These are phyloP conservation scores for Phytoseiulus persimilis DNA, from an alignment of 2,888 invertebrate species.

Conservation along the genomic window DNA sequence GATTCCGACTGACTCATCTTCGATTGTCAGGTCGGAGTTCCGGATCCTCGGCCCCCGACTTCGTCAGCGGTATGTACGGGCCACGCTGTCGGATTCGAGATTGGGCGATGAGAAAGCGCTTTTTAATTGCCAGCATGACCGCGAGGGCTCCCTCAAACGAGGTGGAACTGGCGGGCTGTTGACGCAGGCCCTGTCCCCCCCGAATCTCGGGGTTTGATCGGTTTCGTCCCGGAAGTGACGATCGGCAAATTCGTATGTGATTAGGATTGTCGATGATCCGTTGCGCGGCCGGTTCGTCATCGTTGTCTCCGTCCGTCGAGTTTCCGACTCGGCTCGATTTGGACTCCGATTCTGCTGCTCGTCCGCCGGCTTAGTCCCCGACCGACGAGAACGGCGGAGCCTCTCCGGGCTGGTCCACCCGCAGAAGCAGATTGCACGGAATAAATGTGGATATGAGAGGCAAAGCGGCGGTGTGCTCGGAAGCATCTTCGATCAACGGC, in stretches of 20 bases:
- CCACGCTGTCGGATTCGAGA: background rate
- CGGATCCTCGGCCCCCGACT: no score
- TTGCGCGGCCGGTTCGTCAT: background rate
- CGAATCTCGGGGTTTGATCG: background rate
- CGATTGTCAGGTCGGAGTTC: no score
- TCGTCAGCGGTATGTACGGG: no score
- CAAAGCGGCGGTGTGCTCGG: no score
- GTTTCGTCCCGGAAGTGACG: background rate
- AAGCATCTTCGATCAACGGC: no score
- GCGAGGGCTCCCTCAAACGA: background rate
- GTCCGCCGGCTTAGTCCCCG: no score
- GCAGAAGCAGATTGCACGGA: no score
- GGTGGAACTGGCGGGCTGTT: background rate
- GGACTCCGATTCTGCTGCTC: no score
- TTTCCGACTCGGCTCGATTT: background rate
- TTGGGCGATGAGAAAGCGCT: background rate
- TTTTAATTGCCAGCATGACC: background rate
- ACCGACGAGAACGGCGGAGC: no score
- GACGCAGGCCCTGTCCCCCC: background rate
- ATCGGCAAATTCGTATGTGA: background rate
- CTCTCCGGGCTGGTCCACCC: no score
- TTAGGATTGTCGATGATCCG: background rate
- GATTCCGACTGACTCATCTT: no score
- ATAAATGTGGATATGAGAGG: no score
- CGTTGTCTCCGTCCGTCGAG: background rate